phyloP scores from a whole-genome alignment of 2,797 vertebrate genomes.

The Helarctos malayanus region DNA sequence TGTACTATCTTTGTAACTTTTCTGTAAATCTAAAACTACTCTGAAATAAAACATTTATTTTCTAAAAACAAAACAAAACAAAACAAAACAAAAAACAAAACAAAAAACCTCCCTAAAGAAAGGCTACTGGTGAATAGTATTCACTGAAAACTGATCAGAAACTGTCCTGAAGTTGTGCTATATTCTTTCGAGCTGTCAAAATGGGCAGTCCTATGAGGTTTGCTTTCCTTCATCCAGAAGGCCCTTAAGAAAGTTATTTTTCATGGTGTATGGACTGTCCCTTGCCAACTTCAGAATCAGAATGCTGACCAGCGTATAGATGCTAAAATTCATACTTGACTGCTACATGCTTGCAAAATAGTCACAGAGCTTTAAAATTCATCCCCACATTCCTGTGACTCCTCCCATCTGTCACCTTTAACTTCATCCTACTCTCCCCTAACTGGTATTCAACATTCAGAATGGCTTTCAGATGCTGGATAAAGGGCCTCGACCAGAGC shows the following conservation, averaged over 20 bases:
- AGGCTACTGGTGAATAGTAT: neutral
- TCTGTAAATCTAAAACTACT: neutral
- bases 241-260: neutral
- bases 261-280: neutral
- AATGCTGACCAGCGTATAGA: neutral
- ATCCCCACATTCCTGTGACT: neutral
- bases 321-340: conserved; percentile 36
- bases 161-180: neutral
- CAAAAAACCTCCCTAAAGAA: neutral
- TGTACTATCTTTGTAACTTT: neutral
- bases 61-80: neutral
- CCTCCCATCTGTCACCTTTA: neutral
- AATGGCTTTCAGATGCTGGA: neutral
- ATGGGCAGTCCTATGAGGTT: neutral
- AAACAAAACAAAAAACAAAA: no score
- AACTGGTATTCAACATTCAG: neutral
- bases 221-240: neutral
- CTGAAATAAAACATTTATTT: neutral
- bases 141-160: neutral
- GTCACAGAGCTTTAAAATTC: neutral
- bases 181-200: neutral
- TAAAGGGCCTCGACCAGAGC: neutral
- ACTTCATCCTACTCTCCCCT: neutral
- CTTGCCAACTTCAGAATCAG: conserved; percentile 35
- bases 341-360: neutral